These are phyloP conservation scores for Pseudopleuronectes americanus DNA, from an alignment of 2,797 vertebrate genomes.

Conservation along the genomic window DNA sequence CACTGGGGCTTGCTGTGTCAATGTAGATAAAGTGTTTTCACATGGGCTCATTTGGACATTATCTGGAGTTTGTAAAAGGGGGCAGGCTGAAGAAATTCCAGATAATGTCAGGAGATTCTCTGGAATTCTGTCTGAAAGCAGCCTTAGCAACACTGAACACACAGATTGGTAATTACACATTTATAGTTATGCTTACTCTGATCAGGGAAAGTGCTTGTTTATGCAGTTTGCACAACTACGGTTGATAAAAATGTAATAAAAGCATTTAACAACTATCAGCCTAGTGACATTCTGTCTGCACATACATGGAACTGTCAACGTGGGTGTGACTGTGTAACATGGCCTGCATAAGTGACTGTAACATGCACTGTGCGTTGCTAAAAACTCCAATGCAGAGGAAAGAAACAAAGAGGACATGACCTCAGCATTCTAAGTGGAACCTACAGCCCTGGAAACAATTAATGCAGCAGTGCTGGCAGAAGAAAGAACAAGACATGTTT, in stretches of 20 bases:
- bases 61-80: no score
- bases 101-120: no score
- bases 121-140: no score
- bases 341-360: neutral
- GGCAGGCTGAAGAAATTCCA: no score
- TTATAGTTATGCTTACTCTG: neutral
- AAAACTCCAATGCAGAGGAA: neutral
- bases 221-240: neutral
- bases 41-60: no score
- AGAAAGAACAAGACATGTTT: slow-evolving; percentile 21
- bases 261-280: neutral
- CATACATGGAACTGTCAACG: neutral
- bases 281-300: neutral
- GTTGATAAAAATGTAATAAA: neutral
- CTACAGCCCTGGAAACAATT: slow-evolving; percentile 44
- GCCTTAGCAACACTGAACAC: no score
- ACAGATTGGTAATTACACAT: neutral
- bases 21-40: no score
- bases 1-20: no score
- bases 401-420: slow-evolving; percentile 13
- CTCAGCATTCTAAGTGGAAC: slow-evolving; percentile 31
- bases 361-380: neutral
- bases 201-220: neutral
- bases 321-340: slow-evolving; percentile 2
- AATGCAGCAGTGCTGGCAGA: slow-evolving; percentile 27